Percentiles rank a stretch among this genome's conserved stretches.
Evolutionary conservation across 2,888 invertebrate species (phyloP).

Genomic region (Scaptomyza tumidula): DNA sequence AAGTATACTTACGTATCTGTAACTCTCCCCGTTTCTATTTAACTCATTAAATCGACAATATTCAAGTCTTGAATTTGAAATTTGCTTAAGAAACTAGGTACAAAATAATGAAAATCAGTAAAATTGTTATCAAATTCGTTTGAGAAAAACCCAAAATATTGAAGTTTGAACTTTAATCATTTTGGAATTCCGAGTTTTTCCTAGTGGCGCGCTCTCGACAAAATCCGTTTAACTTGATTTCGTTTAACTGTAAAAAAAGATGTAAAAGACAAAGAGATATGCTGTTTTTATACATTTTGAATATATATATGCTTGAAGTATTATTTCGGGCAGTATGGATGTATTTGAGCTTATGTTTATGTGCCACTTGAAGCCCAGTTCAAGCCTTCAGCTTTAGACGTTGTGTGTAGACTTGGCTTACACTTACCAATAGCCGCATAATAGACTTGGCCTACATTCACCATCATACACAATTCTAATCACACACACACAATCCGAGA

Average conservation of each 20-base stretch:
- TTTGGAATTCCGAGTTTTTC: too few species aligned
- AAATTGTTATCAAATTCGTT: too few species aligned
- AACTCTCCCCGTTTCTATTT: too few species aligned
- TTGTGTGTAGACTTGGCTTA: conserved; percentile 38
- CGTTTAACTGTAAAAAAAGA: background rate
- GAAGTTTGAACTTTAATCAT: too few species aligned
- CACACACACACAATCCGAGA: conserved; percentile 23
- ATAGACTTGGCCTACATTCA: conserved; percentile 74
- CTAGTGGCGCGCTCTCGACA: background rate
- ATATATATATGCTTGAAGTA: background rate
- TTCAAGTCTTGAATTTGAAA: too few species aligned
- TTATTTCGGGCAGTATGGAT: conserved; percentile 8
- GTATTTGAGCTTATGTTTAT: conserved; percentile 19
- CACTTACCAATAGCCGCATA: conserved; percentile 60
- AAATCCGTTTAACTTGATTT: background rate
- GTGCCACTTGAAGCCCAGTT: conserved; percentile 29
- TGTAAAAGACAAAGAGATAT: background rate
- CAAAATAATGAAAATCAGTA: too few species aligned
- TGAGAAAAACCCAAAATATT: too few species aligned
- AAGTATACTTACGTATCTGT: too few species aligned
- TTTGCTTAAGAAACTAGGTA: too few species aligned
- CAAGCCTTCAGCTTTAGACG: conserved; percentile 40
- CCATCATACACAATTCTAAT: conserved; percentile 54
- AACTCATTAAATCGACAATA: too few species aligned
- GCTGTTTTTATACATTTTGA: too few species aligned